Evolutionary conservation across 2,797 vertebrate genomes (phyloP), one percentile per base, ranked within the genome.

Genomic region (Eurystomus glaucurus): DNA sequence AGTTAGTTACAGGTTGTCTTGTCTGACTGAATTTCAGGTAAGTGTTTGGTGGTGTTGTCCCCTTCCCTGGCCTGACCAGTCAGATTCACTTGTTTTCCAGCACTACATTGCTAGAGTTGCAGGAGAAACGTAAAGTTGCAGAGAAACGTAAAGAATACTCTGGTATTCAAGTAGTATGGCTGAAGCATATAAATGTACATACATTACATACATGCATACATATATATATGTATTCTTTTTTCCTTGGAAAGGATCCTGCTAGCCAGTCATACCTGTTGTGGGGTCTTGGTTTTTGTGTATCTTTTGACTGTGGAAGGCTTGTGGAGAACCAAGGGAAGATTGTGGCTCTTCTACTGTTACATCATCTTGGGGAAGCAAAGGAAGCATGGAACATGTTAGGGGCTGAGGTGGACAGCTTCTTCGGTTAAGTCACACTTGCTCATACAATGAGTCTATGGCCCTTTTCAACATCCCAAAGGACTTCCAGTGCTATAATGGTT

Each of bases 381-480:
- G 54, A 85, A 69, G 26, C 14, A 31, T 1, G 5, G 11, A 23
- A 14, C 2, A 1, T 6, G 33, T 41, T 28, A 6, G 7, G 29
- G 58, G 21, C 52, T 69, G 69, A 68, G 18, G 45, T 91, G 43
- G 29, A 69, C 62, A 85, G 41, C 8, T 75, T 62, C 22, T 74
- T 76, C 18, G 46, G 2, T 37, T 31, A 8, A 33, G 74, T 35
- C 12, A 5, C 8, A 8, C 11, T 45, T 5, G 2, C 15, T 64
- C 28, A 76, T 87, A 25, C 0, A 33, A 4, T 25, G 26, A 8
- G 1, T 25, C 11, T 35, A 0, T 69, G 5, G 2, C 14, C 10
- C 10, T 50, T 90, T 35, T 39, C 14, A 22, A 2, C 13, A 26
- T 75, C 37, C 4, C 19, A 23, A 46, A 70, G 37, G 25, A 65